phyloP scores from a whole-genome alignment of 1,140 invertebrate species.

The Saxidomus purpurata region DNA sequence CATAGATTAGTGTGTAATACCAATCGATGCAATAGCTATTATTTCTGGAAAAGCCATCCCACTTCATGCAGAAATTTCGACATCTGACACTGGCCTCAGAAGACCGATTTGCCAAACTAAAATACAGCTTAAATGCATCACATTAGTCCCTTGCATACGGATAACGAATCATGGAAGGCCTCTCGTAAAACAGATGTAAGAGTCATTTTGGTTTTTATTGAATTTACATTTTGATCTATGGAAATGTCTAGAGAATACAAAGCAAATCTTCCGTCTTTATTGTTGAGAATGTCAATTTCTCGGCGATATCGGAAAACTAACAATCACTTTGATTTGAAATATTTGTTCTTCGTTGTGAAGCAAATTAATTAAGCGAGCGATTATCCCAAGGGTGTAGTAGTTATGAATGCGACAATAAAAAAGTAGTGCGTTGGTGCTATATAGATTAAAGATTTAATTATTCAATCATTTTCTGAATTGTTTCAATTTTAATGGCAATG shows the following conservation, averaged over 20 bases:
- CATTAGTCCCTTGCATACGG: neutral
- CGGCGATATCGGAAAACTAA: neutral
- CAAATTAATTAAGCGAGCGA: neutral
- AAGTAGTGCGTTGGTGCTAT: no score
- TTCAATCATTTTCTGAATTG: no score
- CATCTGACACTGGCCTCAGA: neutral
- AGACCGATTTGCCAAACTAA: neutral
- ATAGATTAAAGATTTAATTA: no score
- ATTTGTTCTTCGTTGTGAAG: neutral
- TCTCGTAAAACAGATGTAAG: neutral
- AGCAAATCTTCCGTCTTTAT: neutral
- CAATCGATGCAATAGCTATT: slow-evolving; percentile 5
- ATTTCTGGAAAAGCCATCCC: neutral
- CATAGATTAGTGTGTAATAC: neutral
- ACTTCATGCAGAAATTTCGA: neutral
- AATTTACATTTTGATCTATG: slow-evolving; percentile 14
- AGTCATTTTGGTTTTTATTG: neutral
- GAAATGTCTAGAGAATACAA: neutral
- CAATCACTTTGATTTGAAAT: neutral
- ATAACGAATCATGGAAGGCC: neutral
- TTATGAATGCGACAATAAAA: no score
- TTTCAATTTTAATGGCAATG: no score
- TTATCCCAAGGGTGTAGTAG: no score
- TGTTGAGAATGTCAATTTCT: neutral
- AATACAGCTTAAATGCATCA: neutral